A percentile compares a stretch with the other conserved stretches of the same genome.
These are phyloP conservation scores for Drosophila acutilabella DNA, from an alignment of 2,888 invertebrate genomes.

Conservation along the genomic window DNA sequence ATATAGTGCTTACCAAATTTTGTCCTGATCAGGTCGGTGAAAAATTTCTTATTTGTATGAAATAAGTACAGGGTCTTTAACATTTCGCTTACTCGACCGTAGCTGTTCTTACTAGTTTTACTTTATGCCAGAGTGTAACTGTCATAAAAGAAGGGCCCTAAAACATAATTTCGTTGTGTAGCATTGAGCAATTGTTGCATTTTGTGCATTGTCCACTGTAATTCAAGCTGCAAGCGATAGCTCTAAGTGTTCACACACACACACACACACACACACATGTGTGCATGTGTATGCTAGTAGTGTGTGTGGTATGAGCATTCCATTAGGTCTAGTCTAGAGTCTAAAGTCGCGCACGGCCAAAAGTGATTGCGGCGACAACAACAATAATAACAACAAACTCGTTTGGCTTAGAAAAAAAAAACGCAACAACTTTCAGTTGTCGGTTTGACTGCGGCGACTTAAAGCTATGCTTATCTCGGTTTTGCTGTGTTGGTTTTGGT, in stretches of 20 bases:
- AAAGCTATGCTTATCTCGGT: constrained; percentile 49
- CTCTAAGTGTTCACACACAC: constrained; percentile 1
- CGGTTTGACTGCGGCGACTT: constrained; percentile 45
- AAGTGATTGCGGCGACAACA: constrained; percentile 72
- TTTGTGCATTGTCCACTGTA: constrained; percentile 45
- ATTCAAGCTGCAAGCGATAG: constrained; percentile 36
- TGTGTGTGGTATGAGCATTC: constrained; percentile 46
- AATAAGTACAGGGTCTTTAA: too few species aligned
- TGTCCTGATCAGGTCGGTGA: too few species aligned
- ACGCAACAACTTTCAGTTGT: constrained; percentile 78
- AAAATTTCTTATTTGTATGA: too few species aligned
- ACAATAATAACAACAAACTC: constrained; percentile 58
- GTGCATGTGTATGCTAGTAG: constrained; percentile 5
- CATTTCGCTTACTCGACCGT: too few species aligned
- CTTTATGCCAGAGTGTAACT: constrained; percentile 28
- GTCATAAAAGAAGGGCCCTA: background rate
- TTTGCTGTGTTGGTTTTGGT: constrained; percentile 27
- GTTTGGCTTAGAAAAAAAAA: constrained; percentile 67
- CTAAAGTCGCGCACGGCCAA: constrained; percentile 59
- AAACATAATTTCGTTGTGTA: constrained; percentile 20
- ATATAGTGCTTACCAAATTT: too few species aligned
- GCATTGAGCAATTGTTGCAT: constrained; percentile 58
- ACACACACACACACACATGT: constrained; percentile 14
- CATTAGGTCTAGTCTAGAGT: constrained; percentile 59
- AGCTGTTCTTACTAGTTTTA: too few species aligned